Conservation (phyloP, 2,113 vertebrate species). For the Albula glossodonta region DNA sequence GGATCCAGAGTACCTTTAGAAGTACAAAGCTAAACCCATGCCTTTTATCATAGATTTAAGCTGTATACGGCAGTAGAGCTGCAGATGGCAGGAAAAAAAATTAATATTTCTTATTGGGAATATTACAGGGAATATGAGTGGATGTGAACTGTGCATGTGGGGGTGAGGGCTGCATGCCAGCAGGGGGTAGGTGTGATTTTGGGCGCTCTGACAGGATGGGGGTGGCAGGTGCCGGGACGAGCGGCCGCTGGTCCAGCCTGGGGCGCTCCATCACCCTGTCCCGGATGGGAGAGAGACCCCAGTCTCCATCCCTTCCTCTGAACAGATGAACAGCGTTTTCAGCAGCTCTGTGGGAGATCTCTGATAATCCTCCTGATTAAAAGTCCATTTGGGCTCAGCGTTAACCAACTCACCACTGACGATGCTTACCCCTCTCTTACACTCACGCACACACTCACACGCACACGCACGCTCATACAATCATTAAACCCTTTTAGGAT, state of each 20-base stretch:
- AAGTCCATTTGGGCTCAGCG: conserved; percentile 28
- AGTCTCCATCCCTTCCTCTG: conserved; percentile 38
- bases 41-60: no score
- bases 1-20: no score
- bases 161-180: background rate
- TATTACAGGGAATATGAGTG: background rate
- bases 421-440: background rate
- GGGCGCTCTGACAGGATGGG: conserved; percentile 13
- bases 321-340: conserved; percentile 44
- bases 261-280: conserved; percentile 12
- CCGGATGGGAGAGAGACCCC: conserved; percentile 40
- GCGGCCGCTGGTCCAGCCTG: conserved; percentile 20
- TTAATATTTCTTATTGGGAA: background rate
- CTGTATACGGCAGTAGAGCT: background rate
- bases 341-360: conserved; percentile 17
- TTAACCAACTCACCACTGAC: conserved; percentile 19
- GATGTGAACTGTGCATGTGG: conserved; percentile 11
- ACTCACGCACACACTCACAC: conserved; percentile 10
- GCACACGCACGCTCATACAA: conserved; percentile 13
- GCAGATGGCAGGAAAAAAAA: background rate
- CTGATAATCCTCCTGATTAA: conserved; percentile 47
- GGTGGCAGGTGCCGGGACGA: conserved; percentile 23
- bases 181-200: background rate
- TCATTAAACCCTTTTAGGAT: background rate
- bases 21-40: no score